phyloP scores from a whole-genome alignment of 2,797 vertebrate genomes.

The Bothrops alternatus region DNA sequence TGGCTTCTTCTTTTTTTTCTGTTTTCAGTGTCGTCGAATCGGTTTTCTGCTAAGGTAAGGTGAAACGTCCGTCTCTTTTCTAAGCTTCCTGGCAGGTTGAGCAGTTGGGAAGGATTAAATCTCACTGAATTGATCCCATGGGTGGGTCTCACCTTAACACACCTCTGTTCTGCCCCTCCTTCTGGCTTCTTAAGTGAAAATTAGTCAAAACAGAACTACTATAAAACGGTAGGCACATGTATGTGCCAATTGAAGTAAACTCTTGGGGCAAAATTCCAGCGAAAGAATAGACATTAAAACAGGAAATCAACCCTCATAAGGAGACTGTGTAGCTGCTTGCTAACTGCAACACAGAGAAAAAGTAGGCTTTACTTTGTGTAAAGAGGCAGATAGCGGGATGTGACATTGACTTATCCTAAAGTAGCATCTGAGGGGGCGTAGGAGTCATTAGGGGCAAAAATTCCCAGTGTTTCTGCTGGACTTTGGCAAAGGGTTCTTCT shows the following conservation, averaged over 20 bases:
- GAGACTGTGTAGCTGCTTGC: not conserved
- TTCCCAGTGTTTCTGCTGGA: not conserved
- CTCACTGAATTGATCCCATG: not conserved
- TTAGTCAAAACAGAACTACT: not conserved
- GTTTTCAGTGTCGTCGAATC: constrained; percentile 89
- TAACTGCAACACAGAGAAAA: not conserved
- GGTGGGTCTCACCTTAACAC: not conserved
- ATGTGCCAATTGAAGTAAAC: not conserved
- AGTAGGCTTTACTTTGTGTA: not conserved
- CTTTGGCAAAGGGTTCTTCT: not conserved
- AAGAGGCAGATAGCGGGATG: not conserved
- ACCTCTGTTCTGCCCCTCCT: not conserved
- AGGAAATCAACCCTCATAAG: not conserved
- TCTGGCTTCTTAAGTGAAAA: not conserved
- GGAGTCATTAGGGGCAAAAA: not conserved
- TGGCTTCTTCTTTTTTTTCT: constrained; percentile 33
- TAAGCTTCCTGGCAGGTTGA: not conserved
- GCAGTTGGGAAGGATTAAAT: not conserved
- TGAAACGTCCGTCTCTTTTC: not conserved
- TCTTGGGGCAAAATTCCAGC: not conserved
- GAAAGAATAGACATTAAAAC: not conserved
- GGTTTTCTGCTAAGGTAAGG: constrained; percentile 96
- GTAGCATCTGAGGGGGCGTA: not conserved
- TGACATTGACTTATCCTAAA: not conserved
- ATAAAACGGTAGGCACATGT: not conserved